Conservation (phyloP, 1,140 invertebrate species). For the Diachasmimorpha longicaudata region DNA sequence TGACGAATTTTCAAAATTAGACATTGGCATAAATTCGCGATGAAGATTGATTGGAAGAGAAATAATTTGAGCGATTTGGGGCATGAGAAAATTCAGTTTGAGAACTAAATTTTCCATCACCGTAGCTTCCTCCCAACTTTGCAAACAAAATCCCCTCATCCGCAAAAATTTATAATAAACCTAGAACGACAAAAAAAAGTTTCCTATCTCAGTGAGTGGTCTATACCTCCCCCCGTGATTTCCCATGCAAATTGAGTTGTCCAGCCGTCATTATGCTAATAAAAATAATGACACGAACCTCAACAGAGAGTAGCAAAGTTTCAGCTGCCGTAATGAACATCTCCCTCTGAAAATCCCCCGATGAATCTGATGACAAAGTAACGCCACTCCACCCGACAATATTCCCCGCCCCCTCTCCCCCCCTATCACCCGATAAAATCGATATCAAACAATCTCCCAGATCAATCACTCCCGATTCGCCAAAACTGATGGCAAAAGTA, state of each 20-base stretch:
- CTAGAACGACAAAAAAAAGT: neutral
- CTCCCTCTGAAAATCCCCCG: neutral
- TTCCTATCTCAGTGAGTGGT: neutral
- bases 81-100: no score
- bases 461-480: neutral
- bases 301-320: conserved; percentile 34
- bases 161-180: neutral
- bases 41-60: no score
- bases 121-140: neutral
- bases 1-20: no score
- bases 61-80: no score
- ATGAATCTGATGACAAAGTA: neutral
- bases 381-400: neutral
- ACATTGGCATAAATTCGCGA: no score
- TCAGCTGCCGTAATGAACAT: conserved; percentile 43
- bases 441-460: neutral
- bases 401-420: neutral
- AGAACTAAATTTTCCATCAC: neutral
- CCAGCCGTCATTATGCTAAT: conserved; percentile 54
- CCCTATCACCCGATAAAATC: neutral
- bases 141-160: neutral
- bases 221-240: conserved; percentile 38
- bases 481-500: neutral
- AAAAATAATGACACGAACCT: conserved; percentile 46
- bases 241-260: conserved; percentile 56